phyloP scores from a whole-genome alignment of 1,140 invertebrate genomes.

The Brachionus paranguensis region DNA sequence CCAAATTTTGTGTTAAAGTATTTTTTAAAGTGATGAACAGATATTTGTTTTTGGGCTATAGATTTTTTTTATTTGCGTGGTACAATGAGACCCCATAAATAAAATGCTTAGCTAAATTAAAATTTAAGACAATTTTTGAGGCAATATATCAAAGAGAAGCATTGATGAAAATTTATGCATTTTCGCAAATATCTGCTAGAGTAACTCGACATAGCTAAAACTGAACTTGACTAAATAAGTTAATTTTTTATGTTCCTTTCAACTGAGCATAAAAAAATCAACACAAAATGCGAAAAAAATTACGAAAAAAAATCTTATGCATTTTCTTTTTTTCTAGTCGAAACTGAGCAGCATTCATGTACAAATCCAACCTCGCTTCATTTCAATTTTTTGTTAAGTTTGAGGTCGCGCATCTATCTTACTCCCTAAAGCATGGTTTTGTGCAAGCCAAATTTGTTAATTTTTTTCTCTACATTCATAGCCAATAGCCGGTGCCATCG shows the following conservation, averaged over 20 bases:
- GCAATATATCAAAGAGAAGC: too few relatives aligned
- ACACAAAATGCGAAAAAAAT: constrained; percentile 15
- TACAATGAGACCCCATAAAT: too few relatives aligned
- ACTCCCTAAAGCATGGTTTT: not conserved
- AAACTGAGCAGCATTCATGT: not conserved
- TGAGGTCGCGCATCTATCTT: not conserved
- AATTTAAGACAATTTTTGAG: too few relatives aligned
- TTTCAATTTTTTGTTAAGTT: not conserved
- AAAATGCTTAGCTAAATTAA: too few relatives aligned
- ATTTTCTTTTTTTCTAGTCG: not conserved
- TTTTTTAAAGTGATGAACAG: too few relatives aligned
- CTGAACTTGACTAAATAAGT: not conserved
- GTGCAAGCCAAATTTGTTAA: not conserved
- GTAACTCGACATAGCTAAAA: not conserved
- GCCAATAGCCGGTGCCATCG: not conserved
- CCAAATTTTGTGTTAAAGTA: too few relatives aligned
- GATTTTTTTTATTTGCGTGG: too few relatives aligned
- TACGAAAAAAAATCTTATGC: not conserved
- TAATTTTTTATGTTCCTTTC: constrained; percentile 26
- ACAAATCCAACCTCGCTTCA: not conserved
- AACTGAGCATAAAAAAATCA: not conserved
- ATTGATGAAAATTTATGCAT: too few relatives aligned
- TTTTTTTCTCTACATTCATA: not conserved
- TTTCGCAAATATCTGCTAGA: not conserved
- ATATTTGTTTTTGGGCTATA: too few relatives aligned